Conservation (phyloP, 2,113 vertebrate genomes). For the Halcyon malimbica region DNA sequence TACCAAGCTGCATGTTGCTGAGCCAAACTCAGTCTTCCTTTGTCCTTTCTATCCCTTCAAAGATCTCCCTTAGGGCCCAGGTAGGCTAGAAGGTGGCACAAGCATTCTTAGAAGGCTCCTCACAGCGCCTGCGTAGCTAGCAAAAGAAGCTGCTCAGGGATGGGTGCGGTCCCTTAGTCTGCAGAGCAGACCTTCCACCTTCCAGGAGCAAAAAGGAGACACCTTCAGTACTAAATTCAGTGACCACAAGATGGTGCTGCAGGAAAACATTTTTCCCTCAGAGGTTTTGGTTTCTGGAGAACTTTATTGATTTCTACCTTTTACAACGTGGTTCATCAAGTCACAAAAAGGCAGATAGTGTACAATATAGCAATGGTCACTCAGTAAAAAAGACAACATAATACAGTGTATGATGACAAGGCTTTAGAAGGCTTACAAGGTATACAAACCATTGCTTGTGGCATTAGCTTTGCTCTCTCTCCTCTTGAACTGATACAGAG, state of each 20-base stretch:
- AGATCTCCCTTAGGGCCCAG: not conserved
- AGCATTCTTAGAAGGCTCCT: not conserved
- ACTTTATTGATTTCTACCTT: slow-evolving; percentile 31
- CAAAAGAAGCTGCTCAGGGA: not conserved
- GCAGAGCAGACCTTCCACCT: not conserved
- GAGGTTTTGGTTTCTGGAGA: not conserved
- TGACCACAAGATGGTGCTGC: slow-evolving; percentile 68
- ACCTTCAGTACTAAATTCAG: not conserved
- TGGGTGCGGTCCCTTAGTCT: not conserved
- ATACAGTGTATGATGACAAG: slow-evolving; percentile 39
- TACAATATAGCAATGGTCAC: slow-evolving; percentile 21
- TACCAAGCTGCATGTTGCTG: not conserved
- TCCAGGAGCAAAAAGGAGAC: not conserved
- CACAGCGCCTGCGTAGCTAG: not conserved
- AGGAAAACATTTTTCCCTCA: slow-evolving; percentile 48
- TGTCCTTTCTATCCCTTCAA: not conserved
- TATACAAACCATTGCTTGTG: slow-evolving; percentile 35
- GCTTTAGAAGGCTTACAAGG: slow-evolving; percentile 50
- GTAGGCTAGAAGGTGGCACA: not conserved
- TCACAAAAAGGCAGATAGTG: slow-evolving; percentile 24
- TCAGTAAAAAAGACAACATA: slow-evolving; percentile 42
- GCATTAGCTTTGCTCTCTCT: not conserved
- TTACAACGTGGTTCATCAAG: slow-evolving; percentile 25
- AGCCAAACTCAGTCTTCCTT: not conserved
- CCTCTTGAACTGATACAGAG: not conserved